phyloP scores from a whole-genome alignment of 2,888 invertebrate genomes.

The Dione vanillae region DNA sequence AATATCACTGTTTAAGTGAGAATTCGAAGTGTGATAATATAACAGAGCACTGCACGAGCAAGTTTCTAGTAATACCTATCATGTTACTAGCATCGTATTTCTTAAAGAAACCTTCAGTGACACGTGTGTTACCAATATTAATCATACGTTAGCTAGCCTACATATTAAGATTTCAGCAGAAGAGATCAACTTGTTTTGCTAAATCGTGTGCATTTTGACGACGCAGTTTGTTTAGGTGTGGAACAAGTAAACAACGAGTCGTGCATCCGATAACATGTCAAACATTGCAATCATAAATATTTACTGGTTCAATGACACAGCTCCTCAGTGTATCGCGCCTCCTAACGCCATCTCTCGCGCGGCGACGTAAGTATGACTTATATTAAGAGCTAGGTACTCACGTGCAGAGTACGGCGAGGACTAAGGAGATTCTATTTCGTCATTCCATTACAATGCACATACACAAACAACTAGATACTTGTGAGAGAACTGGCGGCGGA shows the following conservation, averaged over 20 bases:
- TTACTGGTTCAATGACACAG: constrained; percentile 72
- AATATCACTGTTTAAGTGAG: not conserved
- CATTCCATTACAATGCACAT: constrained; percentile 59
- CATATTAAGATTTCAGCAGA: too few relatives aligned
- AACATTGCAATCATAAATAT: constrained; percentile 57
- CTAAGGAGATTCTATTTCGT: constrained; percentile 56
- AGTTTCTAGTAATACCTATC: not conserved
- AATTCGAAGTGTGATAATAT: not conserved
- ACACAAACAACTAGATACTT: constrained; percentile 63
- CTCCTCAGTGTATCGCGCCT: constrained; percentile 50
- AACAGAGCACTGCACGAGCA: not conserved
- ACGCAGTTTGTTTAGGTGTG: constrained; percentile 33
- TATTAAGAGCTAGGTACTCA: constrained; percentile 66
- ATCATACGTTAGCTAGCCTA: too few relatives aligned
- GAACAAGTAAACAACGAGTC: constrained; percentile 55
- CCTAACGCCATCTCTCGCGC: constrained; percentile 75
- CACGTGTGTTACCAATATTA: not conserved
- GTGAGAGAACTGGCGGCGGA: constrained; percentile 58
- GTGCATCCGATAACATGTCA: constrained; percentile 58
- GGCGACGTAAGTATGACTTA: constrained; percentile 54
- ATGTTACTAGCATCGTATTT: not conserved
- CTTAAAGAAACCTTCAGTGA: not conserved
- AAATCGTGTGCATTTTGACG: not conserved
- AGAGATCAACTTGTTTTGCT: not conserved
- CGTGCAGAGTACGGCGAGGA: constrained; percentile 62